Percentiles rank a stretch among this genome's conserved stretches.
These are phyloP conservation scores for Drosophila ustulata DNA, from an alignment of 2,888 invertebrate genomes.

Conservation along the genomic window DNA sequence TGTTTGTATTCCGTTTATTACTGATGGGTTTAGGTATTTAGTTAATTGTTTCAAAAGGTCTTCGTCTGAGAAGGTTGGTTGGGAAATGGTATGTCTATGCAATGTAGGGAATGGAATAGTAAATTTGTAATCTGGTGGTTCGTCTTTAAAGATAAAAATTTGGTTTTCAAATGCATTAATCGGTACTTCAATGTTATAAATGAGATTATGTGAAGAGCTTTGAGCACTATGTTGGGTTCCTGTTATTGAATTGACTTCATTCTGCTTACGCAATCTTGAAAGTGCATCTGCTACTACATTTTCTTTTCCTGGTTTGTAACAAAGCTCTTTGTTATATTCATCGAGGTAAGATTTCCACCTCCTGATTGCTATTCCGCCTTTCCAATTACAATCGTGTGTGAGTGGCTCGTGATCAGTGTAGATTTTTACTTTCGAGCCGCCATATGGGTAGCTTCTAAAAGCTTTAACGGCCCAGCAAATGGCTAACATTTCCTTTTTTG, in stretches of 20 bases:
- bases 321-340: slow-evolving; percentile 21
- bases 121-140: slow-evolving; percentile 5
- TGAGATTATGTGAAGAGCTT: slow-evolving; percentile 6
- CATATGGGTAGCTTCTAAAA: slow-evolving; percentile 13
- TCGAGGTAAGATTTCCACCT: slow-evolving; percentile 18
- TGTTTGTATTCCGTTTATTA: slow-evolving; percentile 27
- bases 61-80: slow-evolving; percentile 17
- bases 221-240: slow-evolving; percentile 14
- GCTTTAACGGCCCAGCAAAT: slow-evolving; percentile 11
- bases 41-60: slow-evolving; percentile 16
- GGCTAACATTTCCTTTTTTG: slow-evolving; percentile 25
- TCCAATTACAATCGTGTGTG: slow-evolving; percentile 16
- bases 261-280: slow-evolving; percentile 1
- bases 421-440: slow-evolving; percentile 16
- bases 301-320: neutral
- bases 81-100: slow-evolving; percentile 11
- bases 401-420: slow-evolving; percentile 32
- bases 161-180: neutral
- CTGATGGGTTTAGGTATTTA: slow-evolving; percentile 25
- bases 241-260: slow-evolving; percentile 2
- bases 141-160: too few relatives aligned
- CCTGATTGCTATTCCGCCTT: slow-evolving; percentile 9
- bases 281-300: slow-evolving; percentile 8
- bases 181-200: neutral
- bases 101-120: slow-evolving; percentile 12